These are phyloP conservation scores for Sapajus apella DNA, from an alignment of 2,113 vertebrate genomes.

Conservation along the genomic window DNA sequence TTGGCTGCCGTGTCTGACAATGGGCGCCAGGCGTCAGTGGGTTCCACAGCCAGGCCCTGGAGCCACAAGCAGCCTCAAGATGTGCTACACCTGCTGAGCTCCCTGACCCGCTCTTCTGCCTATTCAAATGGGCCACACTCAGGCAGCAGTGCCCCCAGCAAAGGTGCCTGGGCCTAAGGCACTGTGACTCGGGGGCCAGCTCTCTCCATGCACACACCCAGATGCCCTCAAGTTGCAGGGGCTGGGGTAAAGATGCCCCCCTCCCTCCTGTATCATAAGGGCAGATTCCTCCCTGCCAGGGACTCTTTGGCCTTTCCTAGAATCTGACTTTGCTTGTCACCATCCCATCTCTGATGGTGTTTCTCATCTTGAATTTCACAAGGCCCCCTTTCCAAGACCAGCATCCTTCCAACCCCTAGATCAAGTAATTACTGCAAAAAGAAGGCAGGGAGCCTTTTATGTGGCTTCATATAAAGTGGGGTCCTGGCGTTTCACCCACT, in stretches of 20 bases:
- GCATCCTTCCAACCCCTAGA: not conserved
- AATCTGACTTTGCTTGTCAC: not conserved
- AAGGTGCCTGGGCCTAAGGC: not conserved
- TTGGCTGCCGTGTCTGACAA: not conserved
- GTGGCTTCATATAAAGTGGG: too few relatives aligned
- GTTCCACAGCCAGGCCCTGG: not conserved
- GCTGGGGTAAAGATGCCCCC: accelerated
- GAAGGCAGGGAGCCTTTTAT: not conserved
- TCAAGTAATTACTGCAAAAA: not conserved
- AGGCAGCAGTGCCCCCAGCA: not conserved
- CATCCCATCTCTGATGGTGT: not conserved
- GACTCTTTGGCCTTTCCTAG: not conserved
- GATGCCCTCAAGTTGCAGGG: not conserved
- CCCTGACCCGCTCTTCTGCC: not conserved
- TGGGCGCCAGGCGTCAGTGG: not conserved
- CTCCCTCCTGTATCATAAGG: not conserved
- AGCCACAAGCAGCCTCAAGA: not conserved
- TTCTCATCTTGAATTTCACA: not conserved
- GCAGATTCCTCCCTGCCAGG: not conserved
- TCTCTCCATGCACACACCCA: not conserved
- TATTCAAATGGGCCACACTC: not conserved
- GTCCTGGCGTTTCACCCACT: not conserved
- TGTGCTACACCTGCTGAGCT: not conserved
- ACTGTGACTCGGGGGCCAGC: not conserved
- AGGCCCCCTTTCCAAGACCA: not conserved